Percentiles rank a stretch among this genome's conserved stretches.
These are phyloP conservation scores for Lycaon pictus DNA, from an alignment of 2,113 vertebrate genomes.

Conservation along the genomic window DNA sequence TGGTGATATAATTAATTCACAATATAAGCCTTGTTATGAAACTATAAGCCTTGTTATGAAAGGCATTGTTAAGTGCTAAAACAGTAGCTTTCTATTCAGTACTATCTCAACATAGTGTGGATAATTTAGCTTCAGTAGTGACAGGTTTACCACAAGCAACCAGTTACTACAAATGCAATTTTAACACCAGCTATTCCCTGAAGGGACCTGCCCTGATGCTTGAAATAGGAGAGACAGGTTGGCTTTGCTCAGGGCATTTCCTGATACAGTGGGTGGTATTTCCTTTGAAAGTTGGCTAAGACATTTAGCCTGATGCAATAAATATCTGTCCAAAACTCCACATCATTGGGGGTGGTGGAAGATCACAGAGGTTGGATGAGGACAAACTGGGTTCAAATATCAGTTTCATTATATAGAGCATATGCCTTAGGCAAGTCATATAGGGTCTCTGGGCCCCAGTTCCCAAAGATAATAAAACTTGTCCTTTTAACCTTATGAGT, in stretches of 20 bases:
- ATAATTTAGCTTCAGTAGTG: neutral
- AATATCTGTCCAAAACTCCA: neutral
- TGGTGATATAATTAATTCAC: neutral
- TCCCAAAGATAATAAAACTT: conserved; percentile 1
- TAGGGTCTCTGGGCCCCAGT: neutral
- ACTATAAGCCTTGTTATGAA: neutral
- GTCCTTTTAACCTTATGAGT: neutral
- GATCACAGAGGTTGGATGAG: neutral
- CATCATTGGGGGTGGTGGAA: neutral
- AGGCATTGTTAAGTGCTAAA: neutral
- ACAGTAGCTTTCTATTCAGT: neutral
- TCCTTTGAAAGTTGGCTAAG: neutral
- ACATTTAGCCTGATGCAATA: neutral
- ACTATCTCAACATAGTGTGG: neutral
- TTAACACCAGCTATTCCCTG: neutral
- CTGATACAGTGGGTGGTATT: neutral
- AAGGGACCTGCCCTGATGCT: neutral
- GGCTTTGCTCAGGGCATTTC: neutral
- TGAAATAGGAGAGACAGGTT: neutral
- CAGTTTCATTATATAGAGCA: neutral
- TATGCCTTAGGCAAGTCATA: neutral
- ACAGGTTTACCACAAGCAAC: neutral
- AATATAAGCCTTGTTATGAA: neutral
- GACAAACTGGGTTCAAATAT: neutral
- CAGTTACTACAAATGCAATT: neutral